Base-by-base conservation (phyloP, 2,797 vertebrate species). In the Tolypeutes matacus region DNA sequence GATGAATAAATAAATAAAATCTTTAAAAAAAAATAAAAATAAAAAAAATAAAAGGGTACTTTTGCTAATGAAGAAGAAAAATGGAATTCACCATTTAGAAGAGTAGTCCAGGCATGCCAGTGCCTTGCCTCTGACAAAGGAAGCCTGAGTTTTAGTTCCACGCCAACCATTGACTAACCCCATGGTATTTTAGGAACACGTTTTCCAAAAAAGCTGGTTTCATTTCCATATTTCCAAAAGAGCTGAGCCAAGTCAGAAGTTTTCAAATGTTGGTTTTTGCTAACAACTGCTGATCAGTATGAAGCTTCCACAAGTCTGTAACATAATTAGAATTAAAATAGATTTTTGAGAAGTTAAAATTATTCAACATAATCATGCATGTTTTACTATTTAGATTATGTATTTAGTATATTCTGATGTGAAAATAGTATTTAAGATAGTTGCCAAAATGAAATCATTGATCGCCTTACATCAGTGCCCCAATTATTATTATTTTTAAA, bases 41-140 rank as follows among this genome's bases (percentile, higher is more conserved):
- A n/a, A n/a, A n/a, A n/a, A n/a, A n/a, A n/a, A n/a, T 76, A 86
- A 80, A 93, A 93, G 25, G 23, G 4, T 23, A 56, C 27, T 49
- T 83, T 39, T 73, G 6, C 77, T 36, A 70, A 88, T 94, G 29
- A 86, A 82, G 86, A 85, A 34, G 31, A 91, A 80, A 27, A 75
- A 85, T 42, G 42, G 46, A 86, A 6, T 11, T 31, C 34, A 13
- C 11, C 23, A 14, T 29, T 56, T 2, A 73, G 75, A 93, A 65
- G 15, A 27, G 15, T 18, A 36, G n/a, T 2, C 1, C 6, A 27
- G 7, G 20, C 25, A 42, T 10, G 11, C n/a, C 2, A 31, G 2
- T 4, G 15, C 34, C 34, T 77, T 64, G 49, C 2, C 2, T n/a
- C 49, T 78, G 56, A 82, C 25, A 82, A 58, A 72, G 25, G 34